Evolutionary conservation across 1,140 invertebrate species (phyloP).

Genomic region (Saccostrea cuccullata): DNA sequence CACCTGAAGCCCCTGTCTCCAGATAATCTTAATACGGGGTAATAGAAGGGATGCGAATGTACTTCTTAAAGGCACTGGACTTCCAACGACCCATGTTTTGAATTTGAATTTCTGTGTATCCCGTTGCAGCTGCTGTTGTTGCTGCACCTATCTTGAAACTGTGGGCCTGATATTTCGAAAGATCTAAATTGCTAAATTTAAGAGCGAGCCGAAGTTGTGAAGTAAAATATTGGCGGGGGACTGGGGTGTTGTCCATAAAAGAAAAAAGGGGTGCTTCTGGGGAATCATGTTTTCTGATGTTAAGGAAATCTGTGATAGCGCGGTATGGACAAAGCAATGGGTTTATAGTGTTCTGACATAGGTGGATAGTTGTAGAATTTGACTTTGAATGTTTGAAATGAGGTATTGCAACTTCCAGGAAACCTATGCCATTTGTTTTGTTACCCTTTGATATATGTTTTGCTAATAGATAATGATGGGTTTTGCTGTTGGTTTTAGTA

Average conservation of each 20-base stretch:
- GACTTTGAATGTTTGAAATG: conserved; percentile 10
- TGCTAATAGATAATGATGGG: neutral
- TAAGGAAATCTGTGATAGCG: neutral
- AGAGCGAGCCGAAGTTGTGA: neutral
- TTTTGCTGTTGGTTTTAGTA: neutral
- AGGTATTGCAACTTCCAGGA: neutral
- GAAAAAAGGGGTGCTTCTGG: neutral
- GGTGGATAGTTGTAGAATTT: neutral
- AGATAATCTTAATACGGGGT: neutral
- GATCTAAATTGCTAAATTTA: neutral
- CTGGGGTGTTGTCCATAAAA: neutral
- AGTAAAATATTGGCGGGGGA: neutral
- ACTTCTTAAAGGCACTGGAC: conserved; percentile 27
- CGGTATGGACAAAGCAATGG: neutral
- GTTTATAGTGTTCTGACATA: neutral
- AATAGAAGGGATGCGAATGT: conserved; percentile 31
- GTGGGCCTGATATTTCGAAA: neutral
- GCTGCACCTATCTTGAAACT: neutral
- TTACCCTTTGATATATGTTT: neutral
- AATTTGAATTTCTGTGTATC: neutral
- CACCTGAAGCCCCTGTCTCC: conserved; percentile 8
- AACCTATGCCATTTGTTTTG: neutral
- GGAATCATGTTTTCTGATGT: neutral
- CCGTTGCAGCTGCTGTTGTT: neutral
- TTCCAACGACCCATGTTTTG: conserved; percentile 37